Conservation (phyloP, 2,888 invertebrate species). For the Aphrophora alni region DNA sequence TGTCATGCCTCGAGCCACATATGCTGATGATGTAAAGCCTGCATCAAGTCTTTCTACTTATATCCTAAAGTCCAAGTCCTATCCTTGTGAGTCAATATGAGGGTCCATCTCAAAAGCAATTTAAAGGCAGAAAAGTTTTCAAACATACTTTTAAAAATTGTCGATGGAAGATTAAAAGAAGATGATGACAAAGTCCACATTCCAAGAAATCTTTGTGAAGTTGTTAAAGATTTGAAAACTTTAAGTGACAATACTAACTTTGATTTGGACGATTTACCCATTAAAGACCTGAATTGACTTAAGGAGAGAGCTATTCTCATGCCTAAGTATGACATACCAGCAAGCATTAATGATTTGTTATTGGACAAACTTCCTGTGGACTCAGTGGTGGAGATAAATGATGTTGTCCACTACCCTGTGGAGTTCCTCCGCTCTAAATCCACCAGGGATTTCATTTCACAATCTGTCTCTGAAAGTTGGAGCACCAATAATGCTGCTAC, state of each 20-base stretch:
- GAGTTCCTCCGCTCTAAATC: conserved; percentile 35
- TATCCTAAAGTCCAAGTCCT: background rate
- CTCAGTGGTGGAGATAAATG: conserved; percentile 22
- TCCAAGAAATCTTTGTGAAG: background rate
- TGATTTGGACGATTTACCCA: background rate
- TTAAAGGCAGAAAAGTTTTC: background rate
- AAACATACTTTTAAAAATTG: conserved; percentile 10
- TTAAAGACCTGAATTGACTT: background rate
- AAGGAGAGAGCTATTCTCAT: conserved; percentile 24
- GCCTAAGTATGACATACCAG: background rate
- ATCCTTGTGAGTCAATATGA: background rate
- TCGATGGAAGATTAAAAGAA: background rate
- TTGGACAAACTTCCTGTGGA: conserved; percentile 25
- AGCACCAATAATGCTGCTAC: conserved; percentile 46
- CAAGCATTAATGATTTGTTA: conserved; percentile 22
- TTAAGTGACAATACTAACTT: background rate
- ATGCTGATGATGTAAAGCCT: conserved; percentile 20
- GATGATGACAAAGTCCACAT: background rate
- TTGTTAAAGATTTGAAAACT: background rate
- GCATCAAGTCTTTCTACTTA: background rate
- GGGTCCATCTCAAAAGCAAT: background rate
- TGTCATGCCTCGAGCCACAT: conserved; percentile 4
- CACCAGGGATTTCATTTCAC: conserved; percentile 45
- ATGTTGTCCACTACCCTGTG: conserved; percentile 33
- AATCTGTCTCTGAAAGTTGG: conserved; percentile 45